Evolutionary conservation across 2,113 vertebrate species (phyloP).

Genomic region (Gallinago media): DNA sequence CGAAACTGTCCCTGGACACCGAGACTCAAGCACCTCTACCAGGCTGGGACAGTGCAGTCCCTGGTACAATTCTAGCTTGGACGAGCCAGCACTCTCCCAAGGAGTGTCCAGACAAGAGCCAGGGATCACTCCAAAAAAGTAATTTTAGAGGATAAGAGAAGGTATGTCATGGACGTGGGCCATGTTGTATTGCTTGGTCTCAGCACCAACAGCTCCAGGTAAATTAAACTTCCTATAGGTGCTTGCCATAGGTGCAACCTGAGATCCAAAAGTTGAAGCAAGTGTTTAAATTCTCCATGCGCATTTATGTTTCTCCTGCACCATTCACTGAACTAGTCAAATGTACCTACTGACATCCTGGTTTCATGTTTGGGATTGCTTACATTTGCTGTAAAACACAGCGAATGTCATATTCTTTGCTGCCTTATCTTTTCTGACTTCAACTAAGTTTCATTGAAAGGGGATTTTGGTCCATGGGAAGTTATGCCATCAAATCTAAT

Average conservation of each 20-base stretch:
- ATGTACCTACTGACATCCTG: background rate
- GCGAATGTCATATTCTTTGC: background rate
- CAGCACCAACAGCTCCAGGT: background rate
- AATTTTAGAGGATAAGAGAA: background rate
- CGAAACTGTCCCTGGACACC: no score
- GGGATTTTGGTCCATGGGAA: background rate
- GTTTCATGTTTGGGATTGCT: background rate
- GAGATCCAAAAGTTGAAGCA: background rate
- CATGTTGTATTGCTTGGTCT: background rate
- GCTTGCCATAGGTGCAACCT: background rate
- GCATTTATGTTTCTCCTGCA: background rate
- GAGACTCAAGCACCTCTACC: no score
- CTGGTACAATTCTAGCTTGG: background rate
- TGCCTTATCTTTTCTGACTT: background rate
- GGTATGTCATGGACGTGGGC: accelerated
- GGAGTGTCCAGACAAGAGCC: background rate
- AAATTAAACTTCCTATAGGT: background rate
- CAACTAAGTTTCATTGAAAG: background rate
- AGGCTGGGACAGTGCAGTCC: background rate
- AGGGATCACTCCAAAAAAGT: background rate
- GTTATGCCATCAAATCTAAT: background rate
- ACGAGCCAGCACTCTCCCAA: background rate
- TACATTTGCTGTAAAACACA: background rate
- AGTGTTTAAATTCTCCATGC: background rate
- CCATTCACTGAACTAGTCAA: background rate